Base-by-base conservation (phyloP, 1,140 invertebrate species). In the Apis cerana region DNA sequence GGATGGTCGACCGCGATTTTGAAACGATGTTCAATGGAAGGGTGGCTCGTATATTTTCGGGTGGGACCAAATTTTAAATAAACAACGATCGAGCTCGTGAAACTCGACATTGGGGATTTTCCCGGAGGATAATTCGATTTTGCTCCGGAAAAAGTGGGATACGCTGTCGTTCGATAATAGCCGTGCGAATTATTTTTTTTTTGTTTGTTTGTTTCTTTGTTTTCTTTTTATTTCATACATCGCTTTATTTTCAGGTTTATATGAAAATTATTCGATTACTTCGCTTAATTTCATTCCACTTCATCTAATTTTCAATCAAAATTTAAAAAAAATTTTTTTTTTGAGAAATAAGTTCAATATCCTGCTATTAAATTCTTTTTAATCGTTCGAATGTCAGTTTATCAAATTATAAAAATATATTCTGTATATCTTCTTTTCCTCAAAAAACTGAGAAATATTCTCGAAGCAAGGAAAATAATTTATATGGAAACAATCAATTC, bases 41-140 rank as follows among this genome's bases (percentile, higher is more conserved):
- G 8, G 12, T 56, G 4, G 15, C 15, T 15, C 56, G 62, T 62
- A 64, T 75, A 70, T 52, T 69, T 58, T 61, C 68, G 23, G 15
- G 17, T 48, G 69, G 74, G 27, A 77, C 43, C 74, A 86, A 86
- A 83, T 79, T 75, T 85, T 83, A 87, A 86, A 87, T 86, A 86
- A 86, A 87, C 84, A 81, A 48, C 79, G 72, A 69, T 52, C 59
- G 69, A 33, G 11, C 17, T 58, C 19, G 50, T 52, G 62, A 64
- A 74, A 64, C 58, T 21, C 17, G 50, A 52, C 48, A 52, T 23
- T 21, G 48, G 69, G 9, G 58, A 84, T 56, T 72, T 80, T 72
- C 62, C 5, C 56, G 23, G 50, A 54, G 58, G 62, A 61, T 84
- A 74, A 87, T 86, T 86, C 77, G 86, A 83, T 87, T 84, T 80